A percentile compares a stretch with the other conserved stretches of the same genome.
Conservation (phyloP, 2,797 vertebrate genomes). For the Macroramphosus scolopax region DNA sequence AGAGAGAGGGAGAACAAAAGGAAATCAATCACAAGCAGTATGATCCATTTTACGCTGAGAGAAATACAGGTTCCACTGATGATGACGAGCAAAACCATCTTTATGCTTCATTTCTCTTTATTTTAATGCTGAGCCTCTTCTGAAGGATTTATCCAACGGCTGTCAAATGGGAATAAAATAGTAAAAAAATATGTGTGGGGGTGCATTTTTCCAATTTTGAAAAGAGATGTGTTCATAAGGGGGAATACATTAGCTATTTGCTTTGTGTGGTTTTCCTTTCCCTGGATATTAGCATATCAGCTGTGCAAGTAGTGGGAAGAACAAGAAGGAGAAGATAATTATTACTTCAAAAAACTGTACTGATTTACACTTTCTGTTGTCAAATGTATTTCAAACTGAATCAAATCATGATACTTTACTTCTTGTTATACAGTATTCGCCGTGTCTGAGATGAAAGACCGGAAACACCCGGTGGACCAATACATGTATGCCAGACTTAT, state of each 20-base stretch:
- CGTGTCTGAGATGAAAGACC: too few species aligned
- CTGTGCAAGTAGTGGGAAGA: background rate
- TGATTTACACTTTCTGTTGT: background rate
- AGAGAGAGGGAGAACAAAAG: background rate
- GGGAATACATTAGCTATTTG: slow-evolving; percentile 5
- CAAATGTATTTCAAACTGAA: background rate
- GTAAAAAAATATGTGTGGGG: too few species aligned
- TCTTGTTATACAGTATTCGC: too few species aligned
- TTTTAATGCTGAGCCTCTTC: slow-evolving; percentile 19
- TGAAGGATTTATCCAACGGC: slow-evolving; percentile 17
- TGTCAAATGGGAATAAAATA: too few species aligned
- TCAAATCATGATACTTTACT: too few species aligned
- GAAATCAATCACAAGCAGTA: slow-evolving; percentile 35
- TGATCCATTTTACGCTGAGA: slow-evolving; percentile 15
- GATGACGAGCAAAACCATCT: slow-evolving; percentile 27
- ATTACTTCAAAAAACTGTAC: background rate
- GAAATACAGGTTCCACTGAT: slow-evolving; percentile 19
- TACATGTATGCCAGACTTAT: too few species aligned
- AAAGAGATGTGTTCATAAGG: slow-evolving; percentile 4
- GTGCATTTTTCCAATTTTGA: too few species aligned
- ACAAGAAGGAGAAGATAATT: background rate
- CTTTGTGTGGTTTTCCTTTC: too few species aligned
- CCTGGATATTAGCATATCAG: slow-evolving; percentile 1
- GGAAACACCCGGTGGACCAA: too few species aligned
- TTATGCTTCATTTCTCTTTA: slow-evolving; percentile 29